A percentile compares a stretch with the other conserved stretches of the same genome.
phyloP scores from a whole-genome alignment of 2,888 invertebrate species.

The Chelonus formosanus region DNA sequence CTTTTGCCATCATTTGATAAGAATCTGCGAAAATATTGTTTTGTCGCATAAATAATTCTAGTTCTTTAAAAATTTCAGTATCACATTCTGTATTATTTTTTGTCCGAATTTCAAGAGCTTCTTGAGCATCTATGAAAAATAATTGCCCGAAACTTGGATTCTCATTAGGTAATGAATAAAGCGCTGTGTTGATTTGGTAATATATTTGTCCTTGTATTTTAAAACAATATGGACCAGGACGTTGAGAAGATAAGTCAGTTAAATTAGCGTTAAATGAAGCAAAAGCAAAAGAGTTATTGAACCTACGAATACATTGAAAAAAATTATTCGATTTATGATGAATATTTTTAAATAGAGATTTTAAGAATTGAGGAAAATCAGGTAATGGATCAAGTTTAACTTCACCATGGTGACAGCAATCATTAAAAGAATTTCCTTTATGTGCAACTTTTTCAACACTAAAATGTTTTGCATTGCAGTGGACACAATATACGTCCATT shows the following conservation, averaged over 20 bases:
- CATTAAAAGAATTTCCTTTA: constrained; percentile 36
- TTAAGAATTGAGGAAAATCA: constrained; percentile 26
- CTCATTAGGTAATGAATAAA: constrained; percentile 20
- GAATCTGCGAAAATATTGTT: constrained; percentile 16
- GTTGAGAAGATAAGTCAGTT: constrained; percentile 29
- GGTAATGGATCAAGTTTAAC: constrained; percentile 29
- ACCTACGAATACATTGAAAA: constrained; percentile 33
- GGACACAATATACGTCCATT: constrained; percentile 24
- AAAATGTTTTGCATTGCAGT: constrained; percentile 34
- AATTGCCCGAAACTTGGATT: constrained; percentile 18
- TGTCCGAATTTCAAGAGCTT: background rate
- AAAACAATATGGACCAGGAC: constrained; percentile 34
- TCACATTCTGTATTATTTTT: constrained; percentile 2
- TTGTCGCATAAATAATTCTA: constrained; percentile 16
- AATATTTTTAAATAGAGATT: constrained; percentile 31
- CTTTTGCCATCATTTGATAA: background rate
- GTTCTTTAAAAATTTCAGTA: constrained; percentile 1
- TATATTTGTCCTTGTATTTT: constrained; percentile 38
- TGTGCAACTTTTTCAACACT: constrained; percentile 28
- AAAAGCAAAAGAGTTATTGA: constrained; percentile 36
- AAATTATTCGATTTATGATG: constrained; percentile 33
- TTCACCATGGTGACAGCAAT: constrained; percentile 36
- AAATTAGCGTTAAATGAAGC: constrained; percentile 38
- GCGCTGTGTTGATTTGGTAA: constrained; percentile 4
- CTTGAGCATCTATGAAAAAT: constrained; percentile 6